phyloP scores from a whole-genome alignment of 2,888 invertebrate genomes.

The Aspidiotus destructor region DNA sequence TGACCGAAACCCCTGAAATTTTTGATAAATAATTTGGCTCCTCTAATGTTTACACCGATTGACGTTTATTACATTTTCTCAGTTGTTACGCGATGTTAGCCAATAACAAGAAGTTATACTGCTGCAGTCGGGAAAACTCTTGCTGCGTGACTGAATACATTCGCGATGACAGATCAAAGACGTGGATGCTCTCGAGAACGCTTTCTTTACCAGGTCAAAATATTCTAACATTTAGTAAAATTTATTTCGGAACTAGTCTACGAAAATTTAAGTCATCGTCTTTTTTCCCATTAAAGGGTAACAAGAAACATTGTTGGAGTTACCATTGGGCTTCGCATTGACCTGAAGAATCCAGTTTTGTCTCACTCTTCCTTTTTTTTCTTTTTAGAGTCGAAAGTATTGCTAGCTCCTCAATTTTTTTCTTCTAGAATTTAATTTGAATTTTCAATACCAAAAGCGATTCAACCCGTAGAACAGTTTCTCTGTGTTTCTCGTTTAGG shows the following conservation, averaged over 20 bases:
- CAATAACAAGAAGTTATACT: conserved; percentile 55
- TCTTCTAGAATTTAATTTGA: too few species aligned
- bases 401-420: too few species aligned
- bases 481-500: too few species aligned
- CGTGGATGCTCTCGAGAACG: conserved; percentile 55
- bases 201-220: conserved; percentile 48
- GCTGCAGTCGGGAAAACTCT: conserved; percentile 54
- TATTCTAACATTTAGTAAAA: not conserved
- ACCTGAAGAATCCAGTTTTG: not conserved
- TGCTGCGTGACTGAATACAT: conserved; percentile 46
- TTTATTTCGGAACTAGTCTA: not conserved
- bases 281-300: not conserved
- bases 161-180: conserved; percentile 45
- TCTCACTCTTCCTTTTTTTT: too few species aligned
- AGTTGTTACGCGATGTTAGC: conserved; percentile 62
- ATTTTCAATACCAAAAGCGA: too few species aligned
- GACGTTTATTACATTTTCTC: conserved; percentile 34
- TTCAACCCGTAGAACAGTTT: too few species aligned
- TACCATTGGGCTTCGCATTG: too few species aligned
- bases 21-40: too few species aligned
- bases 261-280: not conserved
- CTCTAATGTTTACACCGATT: too few species aligned
- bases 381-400: too few species aligned
- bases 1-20: too few species aligned
- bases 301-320: too few species aligned